Evolutionary conservation across 2,113 vertebrate species (phyloP).

Genomic region (Pelecanoides urinatrix): DNA sequence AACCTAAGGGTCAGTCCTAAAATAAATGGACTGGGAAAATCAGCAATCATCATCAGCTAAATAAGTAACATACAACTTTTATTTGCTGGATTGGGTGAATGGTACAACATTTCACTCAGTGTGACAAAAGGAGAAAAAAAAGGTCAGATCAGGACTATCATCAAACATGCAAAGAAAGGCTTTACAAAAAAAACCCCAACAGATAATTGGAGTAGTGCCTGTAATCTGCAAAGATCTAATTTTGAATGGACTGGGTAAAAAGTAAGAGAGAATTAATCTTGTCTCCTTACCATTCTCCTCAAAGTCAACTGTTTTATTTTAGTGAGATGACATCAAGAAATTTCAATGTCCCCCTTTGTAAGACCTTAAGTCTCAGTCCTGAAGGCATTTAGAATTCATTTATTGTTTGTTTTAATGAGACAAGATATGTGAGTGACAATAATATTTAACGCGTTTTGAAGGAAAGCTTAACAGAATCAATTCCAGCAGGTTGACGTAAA

Average conservation of each 20-base stretch:
- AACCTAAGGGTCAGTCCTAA: not conserved
- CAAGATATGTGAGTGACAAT: not conserved
- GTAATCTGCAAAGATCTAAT: not conserved
- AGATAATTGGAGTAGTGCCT: not conserved
- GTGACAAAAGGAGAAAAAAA: not conserved
- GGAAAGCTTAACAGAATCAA: constrained; percentile 2
- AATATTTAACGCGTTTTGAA: not conserved
- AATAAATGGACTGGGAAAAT: not conserved
- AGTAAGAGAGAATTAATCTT: not conserved
- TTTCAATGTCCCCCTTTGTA: not conserved
- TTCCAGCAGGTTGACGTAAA: not conserved
- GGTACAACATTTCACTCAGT: not conserved
- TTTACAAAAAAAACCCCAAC: not conserved
- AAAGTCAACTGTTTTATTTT: not conserved
- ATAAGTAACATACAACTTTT: not conserved
- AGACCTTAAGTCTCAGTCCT: not conserved
- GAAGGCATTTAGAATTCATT: constrained; percentile 19
- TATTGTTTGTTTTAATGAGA: constrained; percentile 14
- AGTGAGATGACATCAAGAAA: not conserved
- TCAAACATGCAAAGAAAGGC: not conserved
- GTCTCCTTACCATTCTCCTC: not conserved
- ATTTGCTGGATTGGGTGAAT: not conserved
- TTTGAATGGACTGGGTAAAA: not conserved
- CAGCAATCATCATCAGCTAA: not conserved
- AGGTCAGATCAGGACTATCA: not conserved